Evolutionary conservation across 2,797 vertebrate species (phyloP), one percentile per base, ranked within the genome.

Genomic region (Valencia hispanica): DNA sequence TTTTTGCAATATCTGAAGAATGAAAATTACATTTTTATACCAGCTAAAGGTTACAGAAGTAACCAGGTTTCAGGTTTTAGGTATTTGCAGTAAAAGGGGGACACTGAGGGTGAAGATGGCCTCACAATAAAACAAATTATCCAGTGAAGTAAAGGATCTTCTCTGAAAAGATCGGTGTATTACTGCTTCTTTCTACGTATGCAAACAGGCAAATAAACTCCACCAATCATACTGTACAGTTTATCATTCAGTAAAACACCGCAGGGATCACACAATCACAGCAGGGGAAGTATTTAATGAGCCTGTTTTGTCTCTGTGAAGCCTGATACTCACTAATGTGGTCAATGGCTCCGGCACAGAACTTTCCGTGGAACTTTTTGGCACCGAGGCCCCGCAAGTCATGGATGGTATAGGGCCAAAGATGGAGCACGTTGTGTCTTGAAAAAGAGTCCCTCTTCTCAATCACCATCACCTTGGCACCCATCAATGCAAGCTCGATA

Each of bases 311-410:
- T 41, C 48, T 47, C 34, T 47, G 17, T 57, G 3, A 25, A 34
- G 32, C 68, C 41, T 51, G 77, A 66, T 84, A 97, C 98, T 97
- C 91, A 99, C 98, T 99, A 91, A 99, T 99, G 81, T 99, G 98
- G 93, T 99, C 96, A 20, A 99, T 99, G 79, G 98, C 96, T 48
- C 98, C 98, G 0, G 97, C 98, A 32, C 98, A 99, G 94, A 99
- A 99, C 90, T 99, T 99, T 12, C 98, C 98, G 0, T 97, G 97
- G 88, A 99, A 99, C 86, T 99, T 99, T 94, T 99, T 99, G 76
- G 98, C 98, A 74, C 98, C 98, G 5, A 99, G 95, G 59, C 96
- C 95, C 20, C 97, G 95, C 36, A 99, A 96, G 88, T 99, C 98
- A 0, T 99, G 97, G 84, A 99, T 99, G 80, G 98, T 99, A 85